These are phyloP conservation scores for Hippocampus zosterae DNA, from an alignment of 2,113 vertebrate species.

Conservation along the genomic window DNA sequence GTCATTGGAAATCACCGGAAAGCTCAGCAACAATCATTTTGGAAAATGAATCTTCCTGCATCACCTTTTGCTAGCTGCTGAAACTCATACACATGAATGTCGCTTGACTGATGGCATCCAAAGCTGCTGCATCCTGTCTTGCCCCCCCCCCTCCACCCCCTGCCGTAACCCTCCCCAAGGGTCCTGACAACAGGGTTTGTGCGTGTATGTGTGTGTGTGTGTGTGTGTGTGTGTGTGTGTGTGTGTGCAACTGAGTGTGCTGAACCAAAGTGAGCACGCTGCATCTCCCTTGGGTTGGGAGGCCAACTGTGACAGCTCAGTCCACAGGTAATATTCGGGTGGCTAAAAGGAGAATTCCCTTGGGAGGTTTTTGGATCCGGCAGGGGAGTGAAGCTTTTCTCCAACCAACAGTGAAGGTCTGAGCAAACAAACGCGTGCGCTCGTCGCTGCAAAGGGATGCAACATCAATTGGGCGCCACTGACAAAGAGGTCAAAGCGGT, in stretches of 20 bases:
- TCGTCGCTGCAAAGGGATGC: background rate
- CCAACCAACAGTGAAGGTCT: background rate
- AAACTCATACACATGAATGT: constrained; percentile 32
- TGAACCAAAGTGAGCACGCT: constrained; percentile 19
- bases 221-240: constrained; percentile 18
- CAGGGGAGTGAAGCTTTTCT: constrained; percentile 1
- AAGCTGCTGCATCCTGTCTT: constrained; percentile 41
- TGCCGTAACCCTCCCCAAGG: constrained; percentile 38
- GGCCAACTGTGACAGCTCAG: constrained; percentile 60
- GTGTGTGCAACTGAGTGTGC: constrained; percentile 22
- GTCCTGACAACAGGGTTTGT: constrained; percentile 32
- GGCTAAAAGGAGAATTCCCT: constrained; percentile 47
- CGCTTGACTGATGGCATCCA: constrained; percentile 55
- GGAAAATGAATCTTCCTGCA: background rate
- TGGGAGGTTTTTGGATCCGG: constrained; percentile 35
- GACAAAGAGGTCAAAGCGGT: constrained; percentile 65
- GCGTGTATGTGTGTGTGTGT: constrained; percentile 3
- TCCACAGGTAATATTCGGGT: constrained; percentile 63
- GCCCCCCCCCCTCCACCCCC: constrained; percentile 18
- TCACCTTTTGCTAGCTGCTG: constrained; percentile 26
- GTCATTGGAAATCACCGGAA: background rate
- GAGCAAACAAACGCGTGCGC: background rate
- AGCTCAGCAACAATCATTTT: background rate
- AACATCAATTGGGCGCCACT: constrained; percentile 46
- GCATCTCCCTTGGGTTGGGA: constrained; percentile 59